Percentiles rank a stretch among this genome's conserved stretches.
Evolutionary conservation across 1,140 invertebrate species (phyloP).

Genomic region (Leptestheria dahalacensis): DNA sequence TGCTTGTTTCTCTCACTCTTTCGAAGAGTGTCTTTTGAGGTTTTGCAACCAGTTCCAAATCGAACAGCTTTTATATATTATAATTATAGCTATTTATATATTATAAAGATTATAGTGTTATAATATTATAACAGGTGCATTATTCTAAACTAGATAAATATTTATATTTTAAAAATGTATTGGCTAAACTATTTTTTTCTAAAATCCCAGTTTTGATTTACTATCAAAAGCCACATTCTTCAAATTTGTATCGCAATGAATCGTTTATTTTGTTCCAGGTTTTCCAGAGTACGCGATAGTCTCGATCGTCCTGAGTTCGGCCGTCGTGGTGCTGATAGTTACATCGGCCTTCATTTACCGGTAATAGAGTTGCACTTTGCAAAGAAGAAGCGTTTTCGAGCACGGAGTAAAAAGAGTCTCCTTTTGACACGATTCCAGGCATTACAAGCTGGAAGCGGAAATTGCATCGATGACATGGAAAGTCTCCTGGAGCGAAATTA

Average conservation of each 20-base stretch:
- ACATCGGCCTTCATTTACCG: conserved; percentile 48
- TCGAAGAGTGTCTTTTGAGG: too few species aligned
- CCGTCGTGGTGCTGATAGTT: conserved; percentile 56
- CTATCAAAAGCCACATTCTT: not conserved
- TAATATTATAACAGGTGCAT: too few species aligned
- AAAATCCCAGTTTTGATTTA: conserved; percentile 2
- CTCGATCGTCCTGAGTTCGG: conserved; percentile 61
- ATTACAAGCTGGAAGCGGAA: conserved; percentile 81
- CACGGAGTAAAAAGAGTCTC: too few species aligned
- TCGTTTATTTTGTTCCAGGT: conserved; percentile 39
- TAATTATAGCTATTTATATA: too few species aligned
- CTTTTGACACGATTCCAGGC: conserved; percentile 38
- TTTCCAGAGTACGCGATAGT: conserved; percentile 70
- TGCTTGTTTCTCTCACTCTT: too few species aligned
- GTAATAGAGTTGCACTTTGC: conserved; percentile 23
- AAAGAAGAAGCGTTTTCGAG: too few species aligned
- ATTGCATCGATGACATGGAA: conserved; percentile 92
- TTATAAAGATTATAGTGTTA: too few species aligned
- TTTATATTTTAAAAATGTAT: not conserved
- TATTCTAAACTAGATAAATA: too few species aligned
- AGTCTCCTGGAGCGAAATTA: conserved; percentile 66
- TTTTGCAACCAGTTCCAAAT: too few species aligned
- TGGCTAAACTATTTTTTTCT: too few species aligned
- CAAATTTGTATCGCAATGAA: conserved; percentile 4
- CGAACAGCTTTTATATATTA: too few species aligned